These are phyloP conservation scores for Enteromius afrohamiltoni DNA, from an alignment of 2,797 vertebrate species.

Conservation along the genomic window DNA sequence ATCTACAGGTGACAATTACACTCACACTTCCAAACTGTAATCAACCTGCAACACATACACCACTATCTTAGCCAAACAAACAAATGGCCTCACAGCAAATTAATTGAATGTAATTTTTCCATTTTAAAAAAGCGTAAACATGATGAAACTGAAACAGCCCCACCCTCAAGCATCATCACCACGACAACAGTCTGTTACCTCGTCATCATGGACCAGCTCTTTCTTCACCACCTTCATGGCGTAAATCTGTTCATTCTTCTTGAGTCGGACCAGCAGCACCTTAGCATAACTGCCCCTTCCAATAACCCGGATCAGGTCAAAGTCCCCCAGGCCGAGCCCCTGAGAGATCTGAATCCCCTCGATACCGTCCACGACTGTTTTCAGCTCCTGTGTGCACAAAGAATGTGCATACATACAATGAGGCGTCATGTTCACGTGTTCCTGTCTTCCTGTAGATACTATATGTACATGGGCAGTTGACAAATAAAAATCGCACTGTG, in stretches of 20 bases:
- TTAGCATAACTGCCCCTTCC: constrained; percentile 98
- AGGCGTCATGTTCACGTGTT: neutral
- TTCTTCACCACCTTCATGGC: constrained; percentile 99
- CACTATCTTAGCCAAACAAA: neutral
- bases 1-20: constrained; percentile 42
- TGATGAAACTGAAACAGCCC: neutral
- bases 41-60: neutral
- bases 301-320: constrained; percentile 95
- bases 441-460: neutral
- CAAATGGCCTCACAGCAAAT: neutral
- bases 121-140: too few relatives aligned
- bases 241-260: constrained; percentile 93
- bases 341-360: constrained; percentile 94
- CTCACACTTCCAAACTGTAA: neutral
- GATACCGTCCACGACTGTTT: constrained; percentile 92
- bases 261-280: constrained; percentile 94
- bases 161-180: neutral
- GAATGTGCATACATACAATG: neutral
- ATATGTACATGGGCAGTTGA: neutral
- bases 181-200: constrained; percentile 77
- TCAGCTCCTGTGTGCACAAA: constrained; percentile 83
- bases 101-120: neutral
- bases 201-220: constrained; percentile 96
- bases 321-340: constrained; percentile 90
- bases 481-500: too few relatives aligned